A percentile compares a stretch with the other conserved stretches of the same genome.
phyloP scores from a whole-genome alignment of 2,113 vertebrate species.

The Probosciger aterrimus region DNA sequence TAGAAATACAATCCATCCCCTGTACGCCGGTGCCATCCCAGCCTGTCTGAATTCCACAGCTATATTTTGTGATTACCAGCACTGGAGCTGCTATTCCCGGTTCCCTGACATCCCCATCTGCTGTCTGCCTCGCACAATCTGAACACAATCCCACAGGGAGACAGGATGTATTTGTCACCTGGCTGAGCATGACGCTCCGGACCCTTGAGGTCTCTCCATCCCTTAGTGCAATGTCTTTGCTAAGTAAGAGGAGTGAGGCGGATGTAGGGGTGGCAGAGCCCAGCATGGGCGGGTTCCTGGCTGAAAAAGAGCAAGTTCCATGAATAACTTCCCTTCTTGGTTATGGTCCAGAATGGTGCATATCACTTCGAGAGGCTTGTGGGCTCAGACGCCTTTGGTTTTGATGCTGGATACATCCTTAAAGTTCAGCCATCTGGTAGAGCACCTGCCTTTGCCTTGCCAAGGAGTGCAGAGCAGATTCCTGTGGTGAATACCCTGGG shows the following conservation, averaged over 20 bases:
- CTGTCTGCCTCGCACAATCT: neutral
- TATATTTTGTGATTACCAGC: neutral
- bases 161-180: neutral
- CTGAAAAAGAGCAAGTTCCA: neutral
- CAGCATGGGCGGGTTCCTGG: neutral
- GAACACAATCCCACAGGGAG: neutral
- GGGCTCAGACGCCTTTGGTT: neutral
- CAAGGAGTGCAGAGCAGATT: neutral
- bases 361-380: neutral
- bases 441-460: neutral
- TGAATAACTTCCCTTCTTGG: neutral
- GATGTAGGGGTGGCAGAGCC: neutral
- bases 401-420: neutral
- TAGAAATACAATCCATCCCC: neutral
- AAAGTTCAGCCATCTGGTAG: neutral
- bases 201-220: neutral
- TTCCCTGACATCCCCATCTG: neutral
- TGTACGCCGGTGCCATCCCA: neutral
- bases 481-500: neutral
- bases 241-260: neutral
- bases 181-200: neutral
- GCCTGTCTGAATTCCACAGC: neutral
- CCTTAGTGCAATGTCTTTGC: neutral
- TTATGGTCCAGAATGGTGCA: neutral
- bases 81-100: neutral